Conservation (phyloP, 2,797 vertebrate species). For the Coregonus suidteri region DNA sequence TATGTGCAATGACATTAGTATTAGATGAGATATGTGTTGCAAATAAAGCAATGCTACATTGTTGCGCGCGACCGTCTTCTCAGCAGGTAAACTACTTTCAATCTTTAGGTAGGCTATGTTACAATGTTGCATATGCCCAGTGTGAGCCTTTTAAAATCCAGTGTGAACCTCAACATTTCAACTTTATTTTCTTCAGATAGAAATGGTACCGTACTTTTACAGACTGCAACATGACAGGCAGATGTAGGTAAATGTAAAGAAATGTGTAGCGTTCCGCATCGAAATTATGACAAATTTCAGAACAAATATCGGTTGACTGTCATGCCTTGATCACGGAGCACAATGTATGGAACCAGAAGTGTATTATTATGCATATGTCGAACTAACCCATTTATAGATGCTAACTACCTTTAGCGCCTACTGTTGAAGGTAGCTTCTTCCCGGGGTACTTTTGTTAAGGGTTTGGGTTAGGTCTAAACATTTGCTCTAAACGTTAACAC, state of each 20-base stretch:
- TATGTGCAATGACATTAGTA: background rate
- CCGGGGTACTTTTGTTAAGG: too few species aligned
- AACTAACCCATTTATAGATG: too few species aligned
- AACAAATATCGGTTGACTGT: too few species aligned
- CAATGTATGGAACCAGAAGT: background rate
- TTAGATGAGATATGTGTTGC: background rate
- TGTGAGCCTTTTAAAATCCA: too few species aligned
- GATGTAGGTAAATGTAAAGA: background rate
- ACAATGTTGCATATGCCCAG: background rate
- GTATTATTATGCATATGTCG: background rate
- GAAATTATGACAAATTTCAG: too few species aligned
- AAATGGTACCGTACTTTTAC: background rate
- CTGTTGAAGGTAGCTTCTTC: too few species aligned
- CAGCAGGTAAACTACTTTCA: background rate
- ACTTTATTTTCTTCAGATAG: background rate
- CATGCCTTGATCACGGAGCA: background rate
- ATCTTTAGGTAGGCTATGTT: background rate
- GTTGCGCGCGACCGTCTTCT: background rate
- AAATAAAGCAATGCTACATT: background rate
- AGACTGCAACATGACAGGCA: background rate
- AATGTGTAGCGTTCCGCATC: background rate
- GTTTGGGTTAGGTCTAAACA: too few species aligned
- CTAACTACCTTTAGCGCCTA: too few species aligned
- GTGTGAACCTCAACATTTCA: background rate
- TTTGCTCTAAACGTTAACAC: too few species aligned